Evolutionary conservation across 2,797 vertebrate genomes (phyloP).

Genomic region (Urosaurus nigricauda): DNA sequence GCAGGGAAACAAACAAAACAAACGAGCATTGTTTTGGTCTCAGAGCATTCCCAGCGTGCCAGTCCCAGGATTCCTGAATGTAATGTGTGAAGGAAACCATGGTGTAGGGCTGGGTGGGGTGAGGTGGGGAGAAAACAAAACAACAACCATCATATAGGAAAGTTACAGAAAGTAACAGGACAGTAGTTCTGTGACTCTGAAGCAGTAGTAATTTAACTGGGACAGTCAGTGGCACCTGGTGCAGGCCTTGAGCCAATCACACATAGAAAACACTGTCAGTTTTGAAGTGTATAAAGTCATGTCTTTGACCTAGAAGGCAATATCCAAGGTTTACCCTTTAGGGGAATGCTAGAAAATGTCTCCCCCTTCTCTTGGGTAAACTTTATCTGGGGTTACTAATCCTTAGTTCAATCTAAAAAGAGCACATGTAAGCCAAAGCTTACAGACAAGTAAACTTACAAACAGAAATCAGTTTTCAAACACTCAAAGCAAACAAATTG

Average conservation of each 20-base stretch:
- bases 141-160: neutral
- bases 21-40: neutral
- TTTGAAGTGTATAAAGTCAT: neutral
- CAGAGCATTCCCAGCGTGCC: neutral
- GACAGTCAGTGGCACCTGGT: neutral
- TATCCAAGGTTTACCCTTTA: constrained; percentile 10
- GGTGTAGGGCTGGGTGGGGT: no score
- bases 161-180: neutral
- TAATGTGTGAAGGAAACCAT: neutral
- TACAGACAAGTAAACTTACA: constrained; percentile 40
- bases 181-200: neutral
- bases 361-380: constrained; percentile 27
- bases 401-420: constrained; percentile 41
- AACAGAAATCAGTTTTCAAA: constrained; percentile 33
- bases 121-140: neutral
- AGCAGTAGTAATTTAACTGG: neutral
- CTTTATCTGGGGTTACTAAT: constrained; percentile 37
- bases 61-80: neutral
- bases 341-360: constrained; percentile 22
- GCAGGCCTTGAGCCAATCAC: constrained; percentile 9
- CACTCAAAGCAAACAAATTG: constrained; percentile 20
- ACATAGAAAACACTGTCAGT: neutral
- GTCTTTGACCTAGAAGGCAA: neutral
- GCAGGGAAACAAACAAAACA: neutral
- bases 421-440: constrained; percentile 30